Conservation (phyloP, 2,888 invertebrate species). For the Capitulum mitella region DNA sequence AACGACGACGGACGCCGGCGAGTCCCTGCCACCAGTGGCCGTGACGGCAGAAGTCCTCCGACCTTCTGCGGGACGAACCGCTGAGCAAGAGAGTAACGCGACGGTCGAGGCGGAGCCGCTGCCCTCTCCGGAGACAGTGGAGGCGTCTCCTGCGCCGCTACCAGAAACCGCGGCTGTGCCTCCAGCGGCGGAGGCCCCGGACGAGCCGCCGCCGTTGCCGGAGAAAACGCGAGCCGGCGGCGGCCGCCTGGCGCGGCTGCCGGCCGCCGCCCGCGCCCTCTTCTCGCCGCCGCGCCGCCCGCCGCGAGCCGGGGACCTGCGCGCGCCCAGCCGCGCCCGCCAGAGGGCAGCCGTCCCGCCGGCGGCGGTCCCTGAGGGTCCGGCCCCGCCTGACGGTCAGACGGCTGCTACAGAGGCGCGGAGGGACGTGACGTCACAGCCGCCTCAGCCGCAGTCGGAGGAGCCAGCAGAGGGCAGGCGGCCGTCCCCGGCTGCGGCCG, state of each 20-base stretch:
- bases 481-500: no score
- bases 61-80: no score
- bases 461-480: no score
- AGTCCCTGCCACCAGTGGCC: not conserved
- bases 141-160: not conserved
- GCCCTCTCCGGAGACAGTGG: not conserved
- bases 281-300: not conserved
- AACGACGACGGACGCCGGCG: not conserved
- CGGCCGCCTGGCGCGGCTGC: not conserved
- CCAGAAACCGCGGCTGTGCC: not conserved
- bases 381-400: no score
- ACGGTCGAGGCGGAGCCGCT: not conserved
- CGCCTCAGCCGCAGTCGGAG: no score
- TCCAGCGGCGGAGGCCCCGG: not conserved
- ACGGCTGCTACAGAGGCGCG: no score
- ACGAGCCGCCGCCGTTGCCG: slow-evolving; percentile 2
- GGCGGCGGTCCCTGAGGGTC: no score
- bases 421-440: no score
- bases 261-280: not conserved
- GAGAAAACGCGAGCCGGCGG: not conserved
- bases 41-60: not conserved
- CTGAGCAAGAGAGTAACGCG: no score
- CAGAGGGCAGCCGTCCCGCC: no score
- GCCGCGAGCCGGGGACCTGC: not conserved
- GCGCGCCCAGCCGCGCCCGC: not conserved